Evolutionary conservation across 2,113 vertebrate species (phyloP).

Genomic region (Quiscalus mexicanus): DNA sequence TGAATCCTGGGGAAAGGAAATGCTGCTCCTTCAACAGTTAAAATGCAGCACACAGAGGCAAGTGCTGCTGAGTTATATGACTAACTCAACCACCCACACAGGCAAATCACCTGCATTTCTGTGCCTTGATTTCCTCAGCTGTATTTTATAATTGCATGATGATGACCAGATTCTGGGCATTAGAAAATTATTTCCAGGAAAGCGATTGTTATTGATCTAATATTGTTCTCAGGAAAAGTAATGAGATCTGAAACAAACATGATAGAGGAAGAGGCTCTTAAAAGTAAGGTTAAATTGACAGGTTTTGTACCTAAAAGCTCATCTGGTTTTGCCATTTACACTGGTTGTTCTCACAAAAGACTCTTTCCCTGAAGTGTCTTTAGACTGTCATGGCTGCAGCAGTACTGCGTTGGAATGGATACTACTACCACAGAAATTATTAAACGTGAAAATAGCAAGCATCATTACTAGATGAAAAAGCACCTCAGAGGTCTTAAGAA

Average conservation of each 20-base stretch:
- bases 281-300: neutral
- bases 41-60: neutral
- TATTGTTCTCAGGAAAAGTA: neutral
- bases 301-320: neutral
- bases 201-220: neutral
- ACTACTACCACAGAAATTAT: neutral
- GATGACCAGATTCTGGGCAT: neutral
- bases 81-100: conserved; percentile 4
- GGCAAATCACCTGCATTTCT: neutral
- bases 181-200: neutral
- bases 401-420: neutral
- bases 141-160: neutral
- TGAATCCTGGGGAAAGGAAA: neutral
- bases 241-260: neutral
- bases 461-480: neutral
- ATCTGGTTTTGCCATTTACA: neutral
- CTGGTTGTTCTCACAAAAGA: neutral
- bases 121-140: neutral
- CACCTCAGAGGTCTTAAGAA: neutral
- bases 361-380: neutral
- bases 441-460: neutral
- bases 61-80: neutral
- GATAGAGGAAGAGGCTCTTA: neutral
- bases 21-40: neutral
- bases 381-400: neutral